Evolutionary conservation across 2,113 vertebrate genomes (phyloP).

Genomic region (Sapajus apella): DNA sequence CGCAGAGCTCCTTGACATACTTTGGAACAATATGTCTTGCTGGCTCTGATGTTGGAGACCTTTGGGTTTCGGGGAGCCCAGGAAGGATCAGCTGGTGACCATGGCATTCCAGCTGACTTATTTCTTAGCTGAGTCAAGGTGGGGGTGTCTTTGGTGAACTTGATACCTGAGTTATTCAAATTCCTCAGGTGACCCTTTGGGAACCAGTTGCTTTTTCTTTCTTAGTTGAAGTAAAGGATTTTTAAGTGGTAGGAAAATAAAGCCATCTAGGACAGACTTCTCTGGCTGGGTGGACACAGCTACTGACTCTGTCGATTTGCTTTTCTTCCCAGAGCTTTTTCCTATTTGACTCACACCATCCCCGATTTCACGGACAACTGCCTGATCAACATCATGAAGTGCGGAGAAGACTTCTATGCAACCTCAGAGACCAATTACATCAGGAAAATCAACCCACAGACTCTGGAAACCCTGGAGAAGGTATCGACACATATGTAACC

Average conservation of each 20-base stretch:
- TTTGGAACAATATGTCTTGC: background rate
- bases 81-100: background rate
- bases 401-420: conserved; percentile 92
- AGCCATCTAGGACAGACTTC: background rate
- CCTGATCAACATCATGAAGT: conserved; percentile 94
- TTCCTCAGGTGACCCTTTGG: background rate
- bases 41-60: background rate
- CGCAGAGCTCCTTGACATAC: background rate
- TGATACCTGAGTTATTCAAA: background rate
- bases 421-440: conserved; percentile 95
- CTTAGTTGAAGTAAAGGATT: background rate
- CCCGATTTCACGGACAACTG: conserved; percentile 98
- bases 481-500: conserved; percentile 75
- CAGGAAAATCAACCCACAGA: conserved; percentile 90
- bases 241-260: background rate
- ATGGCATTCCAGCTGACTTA: background rate
- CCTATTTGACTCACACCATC: conserved; percentile 90
- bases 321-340: conserved; percentile 86
- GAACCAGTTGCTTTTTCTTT: background rate
- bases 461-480: conserved; percentile 92
- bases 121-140: background rate
- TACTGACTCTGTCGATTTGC: background rate
- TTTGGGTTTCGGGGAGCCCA: background rate
- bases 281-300: background rate
- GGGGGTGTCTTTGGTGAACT: background rate